A percentile compares a stretch with the other conserved stretches of the same genome.
These are phyloP conservation scores for Tetragonula clypearis DNA, from an alignment of 1,140 invertebrate species.

Conservation along the genomic window DNA sequence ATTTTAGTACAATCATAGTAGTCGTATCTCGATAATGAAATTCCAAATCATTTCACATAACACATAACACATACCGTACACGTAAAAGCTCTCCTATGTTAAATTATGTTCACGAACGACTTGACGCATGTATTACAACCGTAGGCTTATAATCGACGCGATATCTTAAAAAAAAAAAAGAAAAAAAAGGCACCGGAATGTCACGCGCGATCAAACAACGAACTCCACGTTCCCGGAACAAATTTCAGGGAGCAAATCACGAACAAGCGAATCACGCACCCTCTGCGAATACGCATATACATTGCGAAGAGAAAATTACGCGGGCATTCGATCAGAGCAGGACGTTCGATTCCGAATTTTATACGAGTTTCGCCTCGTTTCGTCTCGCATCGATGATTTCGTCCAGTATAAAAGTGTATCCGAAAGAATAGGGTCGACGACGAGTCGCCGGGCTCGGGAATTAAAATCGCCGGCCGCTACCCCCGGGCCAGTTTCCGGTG, in stretches of 20 bases:
- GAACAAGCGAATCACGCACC: neutral
- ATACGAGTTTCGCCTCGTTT: constrained; percentile 12
- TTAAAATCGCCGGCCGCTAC: constrained; percentile 29
- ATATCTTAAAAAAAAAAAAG: too few species aligned
- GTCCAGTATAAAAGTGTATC: constrained; percentile 22
- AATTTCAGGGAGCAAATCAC: neutral
- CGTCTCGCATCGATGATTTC: constrained; percentile 38
- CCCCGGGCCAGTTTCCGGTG: constrained; percentile 5
- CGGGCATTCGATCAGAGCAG: neutral
- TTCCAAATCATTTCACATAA: too few species aligned
- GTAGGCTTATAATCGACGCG: too few species aligned
- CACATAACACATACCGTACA: too few species aligned
- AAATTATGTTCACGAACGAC: too few species aligned
- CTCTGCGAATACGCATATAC: neutral
- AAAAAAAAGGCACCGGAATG: too few species aligned
- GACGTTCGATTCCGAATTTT: constrained; percentile 5
- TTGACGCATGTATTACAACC: too few species aligned
- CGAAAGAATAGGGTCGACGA: constrained; percentile 34
- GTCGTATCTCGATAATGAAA: too few species aligned
- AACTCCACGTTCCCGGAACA: neutral
- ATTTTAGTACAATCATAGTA: too few species aligned
- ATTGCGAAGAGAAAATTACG: neutral
- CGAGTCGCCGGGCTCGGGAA: constrained; percentile 24
- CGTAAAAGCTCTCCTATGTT: too few species aligned
- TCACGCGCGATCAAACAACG: neutral